Conservation (phyloP, 2,888 invertebrate genomes). For the Cephus rjabovi region DNA sequence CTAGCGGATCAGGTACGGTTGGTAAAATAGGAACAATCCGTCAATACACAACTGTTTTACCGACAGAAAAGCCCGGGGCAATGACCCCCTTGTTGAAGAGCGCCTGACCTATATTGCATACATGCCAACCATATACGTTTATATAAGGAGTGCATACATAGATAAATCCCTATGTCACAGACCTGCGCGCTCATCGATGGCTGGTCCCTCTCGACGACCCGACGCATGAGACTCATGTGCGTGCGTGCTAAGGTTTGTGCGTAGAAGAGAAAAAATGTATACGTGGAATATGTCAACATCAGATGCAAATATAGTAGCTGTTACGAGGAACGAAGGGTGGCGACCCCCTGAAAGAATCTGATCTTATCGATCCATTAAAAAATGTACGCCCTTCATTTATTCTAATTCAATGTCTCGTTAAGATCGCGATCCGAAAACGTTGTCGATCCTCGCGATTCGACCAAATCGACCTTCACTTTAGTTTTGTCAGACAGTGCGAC, state of each 20-base stretch:
- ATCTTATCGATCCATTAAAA: too few species aligned
- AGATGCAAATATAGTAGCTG: too few species aligned
- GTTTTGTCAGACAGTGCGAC: too few species aligned
- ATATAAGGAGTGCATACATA: background rate
- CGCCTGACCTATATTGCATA: slow-evolving; percentile 52
- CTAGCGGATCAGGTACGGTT: slow-evolving; percentile 16
- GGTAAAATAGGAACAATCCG: slow-evolving; percentile 2
- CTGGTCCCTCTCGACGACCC: background rate
- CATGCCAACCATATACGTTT: slow-evolving; percentile 25
- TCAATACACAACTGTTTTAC: slow-evolving; percentile 35
- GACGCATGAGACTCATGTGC: background rate
- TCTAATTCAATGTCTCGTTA: too few species aligned
- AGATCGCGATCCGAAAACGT: too few species aligned
- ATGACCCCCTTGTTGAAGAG: slow-evolving; percentile 51
- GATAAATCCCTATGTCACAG: background rate
- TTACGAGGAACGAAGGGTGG: too few species aligned
- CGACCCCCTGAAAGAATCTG: too few species aligned
- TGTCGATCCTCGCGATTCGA: too few species aligned
- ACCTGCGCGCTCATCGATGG: background rate
- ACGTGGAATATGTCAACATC: background rate
- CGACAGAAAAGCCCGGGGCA: slow-evolving; percentile 44
- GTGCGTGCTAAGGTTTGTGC: background rate
- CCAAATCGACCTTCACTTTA: too few species aligned
- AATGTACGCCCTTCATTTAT: too few species aligned
- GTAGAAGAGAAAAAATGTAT: background rate